These are phyloP conservation scores for Porites australiensis DNA, from an alignment of 64 coral and sea anemone species.

Conservation along the genomic window DNA sequence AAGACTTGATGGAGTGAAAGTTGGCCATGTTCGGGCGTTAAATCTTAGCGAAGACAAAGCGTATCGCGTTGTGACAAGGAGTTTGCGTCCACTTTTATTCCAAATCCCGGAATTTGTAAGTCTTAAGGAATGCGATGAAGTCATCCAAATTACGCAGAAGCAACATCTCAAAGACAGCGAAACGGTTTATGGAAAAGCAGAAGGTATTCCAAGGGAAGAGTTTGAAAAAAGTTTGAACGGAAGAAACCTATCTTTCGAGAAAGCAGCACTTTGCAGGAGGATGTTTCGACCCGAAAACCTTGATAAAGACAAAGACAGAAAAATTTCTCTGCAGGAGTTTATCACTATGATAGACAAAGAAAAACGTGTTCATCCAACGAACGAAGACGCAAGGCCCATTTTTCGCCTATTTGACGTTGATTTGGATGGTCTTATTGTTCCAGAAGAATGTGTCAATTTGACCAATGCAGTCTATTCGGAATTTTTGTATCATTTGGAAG, in stretches of 20 bases:
- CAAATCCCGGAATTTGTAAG: conserved; percentile 35
- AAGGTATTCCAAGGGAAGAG: background rate
- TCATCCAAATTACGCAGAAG: conserved; percentile 14
- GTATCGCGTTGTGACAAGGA: background rate
- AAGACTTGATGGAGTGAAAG: conserved; percentile 16
- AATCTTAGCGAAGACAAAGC: background rate
- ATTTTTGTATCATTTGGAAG: conserved; percentile 1
- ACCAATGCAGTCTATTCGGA: background rate
- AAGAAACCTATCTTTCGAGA: background rate
- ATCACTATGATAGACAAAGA: conserved; percentile 3
- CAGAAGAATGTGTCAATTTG: background rate
- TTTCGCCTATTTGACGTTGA: conserved; percentile 8
- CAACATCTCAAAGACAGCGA: background rate
- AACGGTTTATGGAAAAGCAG: conserved; percentile 30
- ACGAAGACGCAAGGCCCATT: conserved; percentile 2
- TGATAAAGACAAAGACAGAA: background rate
- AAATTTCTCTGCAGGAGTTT: conserved; percentile 8
- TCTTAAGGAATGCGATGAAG: background rate
- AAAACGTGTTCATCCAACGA: conserved; percentile 27
- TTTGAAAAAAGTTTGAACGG: background rate
- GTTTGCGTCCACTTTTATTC: conserved; percentile 15
- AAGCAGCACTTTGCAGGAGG: background rate
- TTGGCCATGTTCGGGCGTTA: conserved; percentile 33
- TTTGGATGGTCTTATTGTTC: background rate
- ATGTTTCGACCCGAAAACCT: background rate